Base-by-base conservation (phyloP, 92 coral and sea anemone genomes). In the Siderastrea radians region DNA sequence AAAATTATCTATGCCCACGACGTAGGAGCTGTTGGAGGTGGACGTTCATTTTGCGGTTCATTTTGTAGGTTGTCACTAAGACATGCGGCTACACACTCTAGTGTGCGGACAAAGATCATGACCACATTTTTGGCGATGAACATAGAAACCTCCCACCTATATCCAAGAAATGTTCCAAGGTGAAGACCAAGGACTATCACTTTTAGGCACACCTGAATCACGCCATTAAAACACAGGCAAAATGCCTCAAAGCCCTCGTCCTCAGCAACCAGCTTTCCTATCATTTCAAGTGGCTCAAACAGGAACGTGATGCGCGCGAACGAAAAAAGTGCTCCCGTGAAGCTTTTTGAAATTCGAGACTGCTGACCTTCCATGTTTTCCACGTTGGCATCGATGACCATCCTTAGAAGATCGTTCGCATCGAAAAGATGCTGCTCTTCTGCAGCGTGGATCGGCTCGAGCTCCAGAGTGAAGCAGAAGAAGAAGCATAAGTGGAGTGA, bases 121-220 rank as follows among this genome's bases (percentile, higher is more conserved):
- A 71, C 48, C 4, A 47, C 4, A 55, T 71, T 71, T 50, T 71
- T 71, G 55, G 49, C 49, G 13, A 71, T 71, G 55, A 71, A 71
- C 75, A 71, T 47, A 71, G 75, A 71, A 3, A 38, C 55, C 47
- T 48, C 55, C 75, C 54, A 71, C 51, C 49, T 71, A 48, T 71
- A 71, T 71, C 75, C 73, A 6, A 68, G 75, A 12, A 71, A 49
- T 48, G 48, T 47, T 3, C 75, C 75, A 49, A 71, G 55, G 49
- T 55, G 55, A 48, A 71, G 75, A 3, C 75, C 75, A 14, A 71
- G 75, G 55, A 71, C 55, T 13, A 50, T 46, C 1, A 50, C 53
- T 47, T 71, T 71, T 7, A 71, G 75, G 55, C 49, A 48, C 38
- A 71, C 75, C 48, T 71, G 75, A 14, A 71, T 50, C 14, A 16